Base-by-base conservation (phyloP, 2,797 vertebrate genomes). In the Tapera naevia region DNA sequence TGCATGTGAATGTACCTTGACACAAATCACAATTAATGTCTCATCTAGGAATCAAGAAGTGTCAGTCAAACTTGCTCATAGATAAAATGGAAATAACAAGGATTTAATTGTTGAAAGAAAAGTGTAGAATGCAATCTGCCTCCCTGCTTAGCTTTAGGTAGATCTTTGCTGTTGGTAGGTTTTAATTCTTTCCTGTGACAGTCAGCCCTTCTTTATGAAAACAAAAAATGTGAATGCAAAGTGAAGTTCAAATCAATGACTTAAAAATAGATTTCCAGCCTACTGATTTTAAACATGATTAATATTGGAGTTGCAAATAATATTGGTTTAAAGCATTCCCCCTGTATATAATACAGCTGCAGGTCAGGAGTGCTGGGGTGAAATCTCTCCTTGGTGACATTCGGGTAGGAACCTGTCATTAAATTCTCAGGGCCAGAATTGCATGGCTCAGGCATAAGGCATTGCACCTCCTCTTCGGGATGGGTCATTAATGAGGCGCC, bases 1-100 rank as follows among this genome's bases (percentile, higher is more conserved):
- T 91, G 81, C 93, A 82, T 95, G 67, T 85, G 88, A 96, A 94
- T 92, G 79, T 85, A 91, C 90, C 86, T 92, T 89, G 91, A 94
- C 95, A 95, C 56, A 87, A 93, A 89, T 92, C 74, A 87, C 86
- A 93, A 86, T 93, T 95, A 79, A 91, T 95, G 35, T 71, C 90
- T 95, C 91, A 94, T 94, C 50, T 71, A 74, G 79, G 67, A 93
- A 91, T 90, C 21, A 39, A 84, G 78, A 87, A 64, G 30, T 90
- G 88, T 90, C 95, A 95, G 48, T 89, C 78, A 95, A 93, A 53
- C 41, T 58, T 89, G 69, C 24, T 89, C 67, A 92, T 61, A 83
- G 33, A 80, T 85, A 32, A 95, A 91, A 91, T 71, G 57, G 74
- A 83, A 87, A 89, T 93, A 74, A 76, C 78, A 80, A 65, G 67